A percentile compares a stretch with the other conserved stretches of the same genome.
Conservation (phyloP, 1,140 invertebrate genomes). For the Phortica variegata region DNA sequence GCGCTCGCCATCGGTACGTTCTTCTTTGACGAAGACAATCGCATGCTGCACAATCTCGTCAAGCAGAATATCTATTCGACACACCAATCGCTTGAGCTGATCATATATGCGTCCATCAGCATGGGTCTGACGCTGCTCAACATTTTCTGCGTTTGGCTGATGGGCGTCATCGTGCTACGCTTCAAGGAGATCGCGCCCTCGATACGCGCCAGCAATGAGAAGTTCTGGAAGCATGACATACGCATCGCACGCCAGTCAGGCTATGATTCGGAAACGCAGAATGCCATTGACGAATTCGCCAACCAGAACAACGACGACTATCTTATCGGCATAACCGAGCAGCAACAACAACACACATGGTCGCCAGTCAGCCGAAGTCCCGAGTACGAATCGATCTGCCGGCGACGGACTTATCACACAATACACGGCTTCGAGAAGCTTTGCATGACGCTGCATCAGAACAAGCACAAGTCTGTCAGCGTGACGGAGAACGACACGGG, state of each 20-base stretch:
- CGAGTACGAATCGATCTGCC: neutral
- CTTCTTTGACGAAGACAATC: conserved; percentile 39
- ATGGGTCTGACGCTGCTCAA: conserved; percentile 70
- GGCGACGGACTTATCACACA: conserved; percentile 27
- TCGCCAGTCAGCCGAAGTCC: conserved; percentile 13
- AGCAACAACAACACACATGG: conserved; percentile 26
- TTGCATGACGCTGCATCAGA: conserved; percentile 34
- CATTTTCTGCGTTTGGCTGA: conserved; percentile 69
- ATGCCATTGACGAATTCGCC: conserved; percentile 31
- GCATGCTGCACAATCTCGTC: conserved; percentile 32
- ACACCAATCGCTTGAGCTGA: conserved; percentile 61
- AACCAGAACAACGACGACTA: neutral
- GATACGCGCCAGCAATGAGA: conserved; percentile 38
- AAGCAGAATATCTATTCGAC: conserved; percentile 59
- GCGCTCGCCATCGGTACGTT: conserved; percentile 61
- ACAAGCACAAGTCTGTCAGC: no score
- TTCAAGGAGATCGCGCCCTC: conserved; percentile 74
- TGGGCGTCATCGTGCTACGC: conserved; percentile 68
- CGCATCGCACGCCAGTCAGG: conserved; percentile 59
- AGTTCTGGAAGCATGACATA: conserved; percentile 69
- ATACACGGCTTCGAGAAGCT: conserved; percentile 38
- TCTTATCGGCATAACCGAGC: conserved; percentile 10
- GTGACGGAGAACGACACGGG: no score
- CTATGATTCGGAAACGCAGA: conserved; percentile 30
- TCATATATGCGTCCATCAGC: conserved; percentile 64